Evolutionary conservation across 64 coral and sea anemone species (phyloP).

Genomic region (Stylophora pistillata): DNA sequence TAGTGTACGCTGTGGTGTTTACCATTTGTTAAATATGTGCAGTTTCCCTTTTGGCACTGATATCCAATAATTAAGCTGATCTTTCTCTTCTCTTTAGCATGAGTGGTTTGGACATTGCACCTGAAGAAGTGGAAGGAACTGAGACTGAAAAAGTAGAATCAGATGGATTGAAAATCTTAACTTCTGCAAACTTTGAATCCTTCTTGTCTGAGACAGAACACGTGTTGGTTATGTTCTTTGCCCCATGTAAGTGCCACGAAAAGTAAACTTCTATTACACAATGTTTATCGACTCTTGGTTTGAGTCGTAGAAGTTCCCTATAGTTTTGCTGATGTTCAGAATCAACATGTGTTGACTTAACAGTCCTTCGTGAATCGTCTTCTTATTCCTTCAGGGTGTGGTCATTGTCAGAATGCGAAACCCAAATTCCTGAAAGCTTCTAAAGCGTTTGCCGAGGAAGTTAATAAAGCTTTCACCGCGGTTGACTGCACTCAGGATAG

Average conservation of each 20-base stretch:
- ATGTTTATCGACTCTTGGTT: background rate
- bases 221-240: slow-evolving; percentile 94
- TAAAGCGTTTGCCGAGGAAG: slow-evolving; percentile 35
- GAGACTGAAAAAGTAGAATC: slow-evolving; percentile 39
- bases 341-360: too few species aligned
- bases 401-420: slow-evolving; percentile 91
- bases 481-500: slow-evolving; percentile 80
- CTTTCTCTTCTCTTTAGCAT: background rate
- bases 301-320: background rate
- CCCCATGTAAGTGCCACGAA: slow-evolving; percentile 83
- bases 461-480: slow-evolving; percentile 72
- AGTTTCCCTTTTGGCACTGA: background rate
- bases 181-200: slow-evolving; percentile 49
- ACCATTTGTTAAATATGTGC: too few species aligned
- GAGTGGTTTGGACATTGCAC: background rate
- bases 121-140: background rate
- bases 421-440: slow-evolving; percentile 82
- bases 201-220: slow-evolving; percentile 76
- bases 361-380: background rate
- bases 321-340: too few species aligned
- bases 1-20: too few species aligned
- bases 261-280: background rate
- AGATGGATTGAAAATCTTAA: slow-evolving; percentile 62
- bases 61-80: background rate
- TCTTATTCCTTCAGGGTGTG: slow-evolving; percentile 70